Percentiles rank a stretch among this genome's conserved stretches.
Evolutionary conservation across 64 coral and sea anemone genomes (phyloP).

Genomic region (Pocillopora verrucosa): DNA sequence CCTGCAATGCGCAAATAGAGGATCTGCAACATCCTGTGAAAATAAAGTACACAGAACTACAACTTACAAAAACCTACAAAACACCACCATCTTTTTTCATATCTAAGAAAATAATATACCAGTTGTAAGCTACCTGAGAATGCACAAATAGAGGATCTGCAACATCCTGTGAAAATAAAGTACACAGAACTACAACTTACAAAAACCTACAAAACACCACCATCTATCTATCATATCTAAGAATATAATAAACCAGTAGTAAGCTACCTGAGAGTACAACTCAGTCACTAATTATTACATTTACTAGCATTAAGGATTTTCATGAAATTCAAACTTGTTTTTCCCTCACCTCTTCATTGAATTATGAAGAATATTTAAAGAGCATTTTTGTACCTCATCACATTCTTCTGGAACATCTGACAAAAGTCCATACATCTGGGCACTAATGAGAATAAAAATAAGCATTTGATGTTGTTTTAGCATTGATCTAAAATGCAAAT

Average conservation of each 20-base stretch:
- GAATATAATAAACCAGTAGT: no score
- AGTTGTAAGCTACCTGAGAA: background rate
- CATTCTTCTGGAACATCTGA: slow-evolving; percentile 94
- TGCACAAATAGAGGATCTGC: slow-evolving; percentile 88
- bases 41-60: background rate
- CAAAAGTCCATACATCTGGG: slow-evolving; percentile 92
- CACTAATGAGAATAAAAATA: slow-evolving; percentile 42
- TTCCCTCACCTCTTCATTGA: no score
- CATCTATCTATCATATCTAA: no score
- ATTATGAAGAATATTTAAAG: background rate
- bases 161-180: slow-evolving; percentile 61
- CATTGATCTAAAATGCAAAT: background rate
- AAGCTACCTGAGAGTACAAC: no score
- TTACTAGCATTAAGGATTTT: no score
- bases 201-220: no score
- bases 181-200: no score
- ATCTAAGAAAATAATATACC: no score
- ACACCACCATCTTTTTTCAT: no score
- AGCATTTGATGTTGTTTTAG: background rate
- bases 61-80: no score
- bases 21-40: slow-evolving; percentile 83
- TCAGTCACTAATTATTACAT: no score
- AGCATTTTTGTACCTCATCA: slow-evolving; percentile 58
- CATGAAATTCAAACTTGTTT: no score
- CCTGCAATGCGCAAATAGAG: slow-evolving; percentile 85